Evolutionary conservation across 2,888 invertebrate genomes (phyloP).

Genomic region (Drosophila flavopinicola): DNA sequence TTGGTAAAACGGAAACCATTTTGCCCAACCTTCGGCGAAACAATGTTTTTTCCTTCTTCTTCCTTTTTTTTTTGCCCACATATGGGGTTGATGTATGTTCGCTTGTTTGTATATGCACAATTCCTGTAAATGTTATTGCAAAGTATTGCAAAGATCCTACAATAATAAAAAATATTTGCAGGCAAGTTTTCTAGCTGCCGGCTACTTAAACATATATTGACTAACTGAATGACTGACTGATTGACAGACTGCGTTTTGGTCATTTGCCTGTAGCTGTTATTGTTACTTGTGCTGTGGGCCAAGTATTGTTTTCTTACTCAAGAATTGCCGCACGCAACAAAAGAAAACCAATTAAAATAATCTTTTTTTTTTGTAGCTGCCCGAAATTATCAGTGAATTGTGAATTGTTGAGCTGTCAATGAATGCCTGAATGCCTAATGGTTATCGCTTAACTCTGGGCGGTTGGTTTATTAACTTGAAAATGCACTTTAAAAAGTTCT

Average conservation of each 20-base stretch:
- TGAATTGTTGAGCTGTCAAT: slow-evolving; percentile 2
- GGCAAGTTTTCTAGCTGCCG: slow-evolving; percentile 6
- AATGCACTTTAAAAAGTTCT: background rate
- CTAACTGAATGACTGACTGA: slow-evolving; percentile 15
- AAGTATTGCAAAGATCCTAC: slow-evolving; percentile 23
- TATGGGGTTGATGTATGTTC: slow-evolving; percentile 3
- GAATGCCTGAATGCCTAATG: background rate
- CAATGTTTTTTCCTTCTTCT: slow-evolving; percentile 1
- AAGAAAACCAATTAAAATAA: background rate
- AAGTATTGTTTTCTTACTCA: slow-evolving; percentile 2
- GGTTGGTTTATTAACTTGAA: background rate
- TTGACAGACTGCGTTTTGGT: background rate
- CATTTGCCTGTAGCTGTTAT: slow-evolving; percentile 13
- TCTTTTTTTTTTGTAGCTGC: too few species aligned
- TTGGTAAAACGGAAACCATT: slow-evolving; percentile 38
- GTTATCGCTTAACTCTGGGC: too few species aligned
- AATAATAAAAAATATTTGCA: slow-evolving; percentile 19
- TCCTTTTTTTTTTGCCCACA: background rate
- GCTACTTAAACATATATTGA: slow-evolving; percentile 4
- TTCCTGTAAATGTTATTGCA: slow-evolving; percentile 34
- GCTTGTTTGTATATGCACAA: background rate
- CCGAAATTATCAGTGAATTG: background rate
- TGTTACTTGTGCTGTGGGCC: slow-evolving; percentile 8
- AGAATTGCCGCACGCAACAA: background rate
- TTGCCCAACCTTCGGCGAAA: slow-evolving; percentile 18